Conservation (phyloP, 1,140 invertebrate genomes). For the Philaenus spumarius region DNA sequence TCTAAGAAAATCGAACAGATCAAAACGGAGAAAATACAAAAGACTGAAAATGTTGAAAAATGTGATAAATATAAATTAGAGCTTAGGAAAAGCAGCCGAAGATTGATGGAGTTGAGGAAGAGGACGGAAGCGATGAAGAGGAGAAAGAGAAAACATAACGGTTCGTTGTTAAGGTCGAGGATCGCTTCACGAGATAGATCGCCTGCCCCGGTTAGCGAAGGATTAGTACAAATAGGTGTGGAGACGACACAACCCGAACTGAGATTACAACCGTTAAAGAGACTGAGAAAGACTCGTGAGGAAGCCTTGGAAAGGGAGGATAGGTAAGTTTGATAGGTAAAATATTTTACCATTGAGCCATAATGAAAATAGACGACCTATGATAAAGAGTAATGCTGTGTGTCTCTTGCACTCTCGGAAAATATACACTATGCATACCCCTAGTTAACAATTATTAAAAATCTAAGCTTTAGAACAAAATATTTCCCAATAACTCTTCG, state of each 20-base stretch:
- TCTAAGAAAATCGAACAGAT: neutral
- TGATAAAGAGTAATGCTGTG: no score
- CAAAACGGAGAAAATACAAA: conserved; percentile 4
- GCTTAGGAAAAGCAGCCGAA: conserved; percentile 14
- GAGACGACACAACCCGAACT: neutral
- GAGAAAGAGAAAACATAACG: conserved; percentile 22
- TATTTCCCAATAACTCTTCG: no score
- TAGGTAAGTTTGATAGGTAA: conserved; percentile 23
- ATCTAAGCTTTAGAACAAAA: no score
- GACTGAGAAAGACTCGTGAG: conserved; percentile 29
- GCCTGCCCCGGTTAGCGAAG: neutral
- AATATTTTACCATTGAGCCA: no score
- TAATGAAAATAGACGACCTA: no score
- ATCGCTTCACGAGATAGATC: neutral
- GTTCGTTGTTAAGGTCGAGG: neutral
- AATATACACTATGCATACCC: no score
- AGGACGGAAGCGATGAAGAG: conserved; percentile 22
- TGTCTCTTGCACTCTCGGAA: no score
- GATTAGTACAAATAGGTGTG: neutral
- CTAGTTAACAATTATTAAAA: no score
- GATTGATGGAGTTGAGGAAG: conserved; percentile 18
- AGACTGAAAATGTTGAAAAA: conserved; percentile 7
- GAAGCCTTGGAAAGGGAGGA: conserved; percentile 27
- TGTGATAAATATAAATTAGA: neutral
- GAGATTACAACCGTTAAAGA: conserved; percentile 16